These are phyloP conservation scores for Cotesia chilonis DNA, from an alignment of 1,140 invertebrate genomes.

Conservation along the genomic window DNA sequence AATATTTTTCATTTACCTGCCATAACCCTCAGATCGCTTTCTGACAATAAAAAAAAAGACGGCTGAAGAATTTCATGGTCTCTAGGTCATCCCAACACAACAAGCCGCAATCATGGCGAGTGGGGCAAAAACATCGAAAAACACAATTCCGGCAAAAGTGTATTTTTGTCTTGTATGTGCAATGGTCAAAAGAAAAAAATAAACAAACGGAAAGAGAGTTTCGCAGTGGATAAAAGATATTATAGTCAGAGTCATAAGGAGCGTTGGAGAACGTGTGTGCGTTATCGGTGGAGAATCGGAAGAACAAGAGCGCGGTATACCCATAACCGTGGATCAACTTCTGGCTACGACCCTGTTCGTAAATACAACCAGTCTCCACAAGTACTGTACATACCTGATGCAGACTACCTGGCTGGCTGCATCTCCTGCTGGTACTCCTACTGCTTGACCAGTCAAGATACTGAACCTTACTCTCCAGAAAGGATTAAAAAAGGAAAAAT, in stretches of 20 bases:
- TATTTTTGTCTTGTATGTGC: too few relatives aligned
- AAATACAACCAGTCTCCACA: constrained; percentile 29
- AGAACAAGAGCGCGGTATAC: constrained; percentile 48
- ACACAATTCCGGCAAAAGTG: too few relatives aligned
- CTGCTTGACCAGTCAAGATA: neutral
- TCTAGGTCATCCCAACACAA: too few relatives aligned
- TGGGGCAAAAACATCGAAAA: too few relatives aligned
- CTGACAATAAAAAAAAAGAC: too few relatives aligned
- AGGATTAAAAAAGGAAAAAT: too few relatives aligned
- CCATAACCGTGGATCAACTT: constrained; percentile 60
- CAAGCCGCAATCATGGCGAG: too few relatives aligned
- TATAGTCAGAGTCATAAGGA: neutral
- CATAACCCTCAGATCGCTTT: too few relatives aligned
- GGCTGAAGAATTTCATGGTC: too few relatives aligned
- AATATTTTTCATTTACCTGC: too few relatives aligned
- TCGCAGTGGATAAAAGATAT: neutral
- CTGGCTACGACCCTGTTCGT: constrained; percentile 49
- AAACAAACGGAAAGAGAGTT: neutral
- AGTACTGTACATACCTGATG: constrained; percentile 20
- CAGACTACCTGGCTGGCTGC: constrained; percentile 32
- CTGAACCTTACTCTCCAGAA: too few relatives aligned
- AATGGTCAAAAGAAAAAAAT: neutral
- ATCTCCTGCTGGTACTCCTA: neutral
- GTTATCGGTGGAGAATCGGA: constrained; percentile 51
- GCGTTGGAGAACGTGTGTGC: constrained; percentile 44